phyloP scores from a whole-genome alignment of 2,113 vertebrate species.

The Notarius quadriscutis region DNA sequence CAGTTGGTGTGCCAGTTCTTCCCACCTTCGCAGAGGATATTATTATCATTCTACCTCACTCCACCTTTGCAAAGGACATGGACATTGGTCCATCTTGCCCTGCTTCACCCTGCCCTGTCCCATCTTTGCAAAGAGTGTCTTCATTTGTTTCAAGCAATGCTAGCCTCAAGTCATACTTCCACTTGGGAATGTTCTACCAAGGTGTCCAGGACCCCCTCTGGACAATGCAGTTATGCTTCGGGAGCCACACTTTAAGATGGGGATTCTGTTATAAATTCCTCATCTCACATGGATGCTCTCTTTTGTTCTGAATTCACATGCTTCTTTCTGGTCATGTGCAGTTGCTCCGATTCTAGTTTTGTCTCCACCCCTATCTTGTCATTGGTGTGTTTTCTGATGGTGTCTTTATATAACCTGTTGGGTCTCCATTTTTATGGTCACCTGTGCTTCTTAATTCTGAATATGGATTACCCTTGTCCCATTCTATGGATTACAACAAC shows the following conservation, averaged over 20 bases:
- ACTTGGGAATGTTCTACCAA: neutral
- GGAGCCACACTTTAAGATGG: neutral
- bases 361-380: neutral
- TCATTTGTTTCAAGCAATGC: neutral
- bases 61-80: neutral
- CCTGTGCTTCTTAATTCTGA: neutral
- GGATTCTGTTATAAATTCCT: neutral
- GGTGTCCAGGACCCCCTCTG: neutral
- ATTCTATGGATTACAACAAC: neutral
- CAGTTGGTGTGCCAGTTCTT: neutral
- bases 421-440: neutral
- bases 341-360: neutral
- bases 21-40: neutral
- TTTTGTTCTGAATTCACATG: neutral
- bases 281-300: neutral
- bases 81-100: neutral
- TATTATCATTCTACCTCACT: neutral
- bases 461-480: neutral
- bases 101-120: neutral
- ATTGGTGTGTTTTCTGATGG: neutral
- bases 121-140: neutral
- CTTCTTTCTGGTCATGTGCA: neutral
- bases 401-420: neutral
- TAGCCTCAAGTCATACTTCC: neutral
- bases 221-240: neutral